Base-by-base conservation (phyloP, 2,888 invertebrate genomes). In the Criorhina ranunculi region DNA sequence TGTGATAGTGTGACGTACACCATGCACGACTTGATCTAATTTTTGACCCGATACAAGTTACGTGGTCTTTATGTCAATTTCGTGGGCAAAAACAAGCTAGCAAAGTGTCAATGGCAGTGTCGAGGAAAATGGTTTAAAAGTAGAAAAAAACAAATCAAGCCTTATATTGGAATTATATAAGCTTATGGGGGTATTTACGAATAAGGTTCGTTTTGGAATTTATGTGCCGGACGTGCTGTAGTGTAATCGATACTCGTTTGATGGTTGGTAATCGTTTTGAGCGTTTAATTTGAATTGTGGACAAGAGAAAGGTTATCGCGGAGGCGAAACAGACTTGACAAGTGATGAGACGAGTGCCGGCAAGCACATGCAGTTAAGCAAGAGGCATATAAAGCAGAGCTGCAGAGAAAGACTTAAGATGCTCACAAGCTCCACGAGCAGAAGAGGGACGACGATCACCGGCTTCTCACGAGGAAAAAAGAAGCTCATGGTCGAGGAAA, bases 101-200 rank as follows among this genome's bases (percentile, higher is more conserved):
- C 44, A 75, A 79, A 73, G 62, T 79, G 79, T 83, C 83, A 83
- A 75, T 83, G 79, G 69, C 73, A 75, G 79, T 69, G 73, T 73
- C 67, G 73, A 83, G 67, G 67, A 51, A 62, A 78, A 60, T 35
- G 51, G 19, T 49, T 31, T 11, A 42, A 9, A 19, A 35, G 12
- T 35, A 33, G 37, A 70, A 7, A 49, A 35, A 62, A 62, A 69
- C 11, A 9, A 31, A 17, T 46, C 42, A 57, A 62, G 19, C 60
- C 67, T 44, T 51, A 11, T 49, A 37, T 31, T 51, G 29, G 24
- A 17, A 31, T 60, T 49, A 46, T 67, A 42, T 51, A 42, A 73
- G 62, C 11, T 29, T 35, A 8, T 24, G 53, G 33, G 35, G 42
- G 31, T 31, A 64, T 72, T 70, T 53, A 64, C 31, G 31, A 57